Conservation (phyloP, 2,797 vertebrate genomes). For the Okamejei kenojei region DNA sequence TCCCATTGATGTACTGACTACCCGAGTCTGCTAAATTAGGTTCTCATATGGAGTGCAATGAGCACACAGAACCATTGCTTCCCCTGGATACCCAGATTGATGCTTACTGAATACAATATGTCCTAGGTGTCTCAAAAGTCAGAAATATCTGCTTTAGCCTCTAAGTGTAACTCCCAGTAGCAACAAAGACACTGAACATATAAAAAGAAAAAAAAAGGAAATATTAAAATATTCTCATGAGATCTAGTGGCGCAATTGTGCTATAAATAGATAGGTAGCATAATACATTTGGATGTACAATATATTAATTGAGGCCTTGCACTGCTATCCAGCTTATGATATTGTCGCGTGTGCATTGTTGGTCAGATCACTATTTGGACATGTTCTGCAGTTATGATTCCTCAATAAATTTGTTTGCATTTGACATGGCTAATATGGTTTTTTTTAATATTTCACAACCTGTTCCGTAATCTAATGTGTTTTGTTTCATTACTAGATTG, state of each 20-base stretch:
- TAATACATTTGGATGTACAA: neutral
- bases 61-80: neutral
- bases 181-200: neutral
- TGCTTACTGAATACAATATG: neutral
- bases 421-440: neutral
- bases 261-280: neutral
- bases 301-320: neutral
- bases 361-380: neutral
- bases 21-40: no score
- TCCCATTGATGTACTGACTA: no score
- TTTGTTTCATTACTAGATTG: neutral
- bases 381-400: neutral
- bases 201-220: neutral
- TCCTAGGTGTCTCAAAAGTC: no score
- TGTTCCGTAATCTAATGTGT: neutral
- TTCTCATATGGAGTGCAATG: no score
- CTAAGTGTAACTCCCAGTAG: neutral
- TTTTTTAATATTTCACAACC: neutral
- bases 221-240: neutral
- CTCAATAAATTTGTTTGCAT: neutral
- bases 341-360: neutral
- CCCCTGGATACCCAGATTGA: neutral
- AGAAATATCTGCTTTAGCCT: neutral
- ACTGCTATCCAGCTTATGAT: neutral
- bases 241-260: neutral